phyloP scores from a whole-genome alignment of 2,888 invertebrate genomes.

The Himalopsyche tibetana region DNA sequence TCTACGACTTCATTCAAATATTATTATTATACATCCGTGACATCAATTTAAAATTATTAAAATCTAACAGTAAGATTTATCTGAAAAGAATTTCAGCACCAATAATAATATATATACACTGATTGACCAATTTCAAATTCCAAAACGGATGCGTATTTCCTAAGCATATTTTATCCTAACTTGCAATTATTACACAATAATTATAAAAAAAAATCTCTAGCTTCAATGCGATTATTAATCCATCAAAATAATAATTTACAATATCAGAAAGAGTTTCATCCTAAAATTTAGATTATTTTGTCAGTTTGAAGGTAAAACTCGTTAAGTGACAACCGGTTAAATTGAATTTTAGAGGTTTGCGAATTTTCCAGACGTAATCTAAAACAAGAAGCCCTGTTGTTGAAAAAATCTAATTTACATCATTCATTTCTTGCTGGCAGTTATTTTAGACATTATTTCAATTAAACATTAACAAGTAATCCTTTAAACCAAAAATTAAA shows the following conservation, averaged over 20 bases:
- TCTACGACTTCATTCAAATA: not conserved
- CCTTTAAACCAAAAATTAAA: not conserved
- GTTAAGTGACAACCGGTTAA: no score
- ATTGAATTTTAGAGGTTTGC: no score
- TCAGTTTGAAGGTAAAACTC: no score
- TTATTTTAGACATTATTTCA: no score
- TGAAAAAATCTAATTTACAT: no score
- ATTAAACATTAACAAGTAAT: not conserved
- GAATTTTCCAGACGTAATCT: no score
- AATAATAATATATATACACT: not conserved
- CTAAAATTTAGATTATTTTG: not conserved
- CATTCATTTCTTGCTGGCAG: no score
- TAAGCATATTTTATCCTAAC: slow-evolving; percentile 1
- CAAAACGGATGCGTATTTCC: not conserved
- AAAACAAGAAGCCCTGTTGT: no score
- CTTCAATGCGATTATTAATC: not conserved
- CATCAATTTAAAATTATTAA: slow-evolving; percentile 7
- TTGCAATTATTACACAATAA: not conserved
- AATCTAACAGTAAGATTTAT: not conserved
- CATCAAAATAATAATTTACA: slow-evolving; percentile 37
- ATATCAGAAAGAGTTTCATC: slow-evolving; percentile 9
- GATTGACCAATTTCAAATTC: slow-evolving; percentile 1
- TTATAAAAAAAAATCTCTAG: not conserved
- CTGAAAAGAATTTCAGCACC: slow-evolving; percentile 24
- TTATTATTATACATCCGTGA: slow-evolving; percentile 25